Percentiles rank a stretch among this genome's conserved stretches.
These are phyloP conservation scores for Onychostoma macrolepis DNA, from an alignment of 2,113 vertebrate species.

Conservation along the genomic window DNA sequence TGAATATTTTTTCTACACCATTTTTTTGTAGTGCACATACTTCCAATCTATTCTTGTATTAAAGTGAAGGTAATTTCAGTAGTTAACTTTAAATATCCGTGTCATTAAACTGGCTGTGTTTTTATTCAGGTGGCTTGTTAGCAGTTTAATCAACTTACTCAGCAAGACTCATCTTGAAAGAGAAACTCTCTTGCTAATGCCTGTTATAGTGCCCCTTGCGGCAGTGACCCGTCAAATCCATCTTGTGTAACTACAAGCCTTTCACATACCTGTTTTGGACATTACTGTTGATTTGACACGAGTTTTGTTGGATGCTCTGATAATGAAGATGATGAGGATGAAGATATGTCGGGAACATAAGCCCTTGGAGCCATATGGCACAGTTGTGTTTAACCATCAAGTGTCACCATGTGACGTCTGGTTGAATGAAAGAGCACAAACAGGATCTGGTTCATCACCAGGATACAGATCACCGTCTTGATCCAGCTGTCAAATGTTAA, in stretches of 20 bases:
- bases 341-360: background rate
- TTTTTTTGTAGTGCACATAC: no score
- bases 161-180: background rate
- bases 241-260: background rate
- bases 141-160: background rate
- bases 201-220: background rate
- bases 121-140: background rate
- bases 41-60: background rate
- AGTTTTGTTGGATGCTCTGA: background rate
- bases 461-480: background rate
- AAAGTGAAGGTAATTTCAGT: background rate
- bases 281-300: background rate
- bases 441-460: background rate
- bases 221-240: background rate
- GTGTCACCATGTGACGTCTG: background rate
- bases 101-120: background rate
- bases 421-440: constrained; percentile 8
- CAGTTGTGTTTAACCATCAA: constrained; percentile 9
- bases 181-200: background rate
- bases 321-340: background rate
- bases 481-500: background rate
- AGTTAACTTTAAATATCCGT: background rate
- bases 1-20: no score
- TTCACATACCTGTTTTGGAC: background rate
- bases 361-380: background rate